phyloP scores from a whole-genome alignment of 2,113 vertebrate genomes.

The Aptenodytes forsteri region DNA sequence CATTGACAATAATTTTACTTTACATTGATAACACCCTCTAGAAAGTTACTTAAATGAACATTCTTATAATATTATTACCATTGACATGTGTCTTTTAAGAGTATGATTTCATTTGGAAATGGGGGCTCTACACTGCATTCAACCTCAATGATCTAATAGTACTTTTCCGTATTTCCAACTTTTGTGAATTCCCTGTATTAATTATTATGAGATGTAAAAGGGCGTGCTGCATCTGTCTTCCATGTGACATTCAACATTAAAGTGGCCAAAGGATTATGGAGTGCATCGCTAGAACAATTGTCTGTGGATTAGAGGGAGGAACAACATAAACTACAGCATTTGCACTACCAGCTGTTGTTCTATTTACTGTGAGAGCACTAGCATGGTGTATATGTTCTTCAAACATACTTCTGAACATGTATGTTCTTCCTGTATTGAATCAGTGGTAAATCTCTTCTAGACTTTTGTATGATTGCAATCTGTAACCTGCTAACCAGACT shows the following conservation, averaged over 20 bases:
- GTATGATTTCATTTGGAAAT: neutral
- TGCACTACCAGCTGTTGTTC: neutral
- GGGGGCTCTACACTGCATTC: neutral
- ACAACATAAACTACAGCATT: neutral
- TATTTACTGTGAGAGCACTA: neutral
- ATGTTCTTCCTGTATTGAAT: neutral
- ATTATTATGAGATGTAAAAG: neutral
- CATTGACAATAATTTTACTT: neutral
- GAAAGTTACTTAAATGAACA: constrained; percentile 20
- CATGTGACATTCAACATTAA: neutral
- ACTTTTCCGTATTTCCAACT: neutral
- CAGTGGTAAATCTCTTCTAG: neutral
- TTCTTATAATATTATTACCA: neutral
- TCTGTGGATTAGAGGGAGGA: neutral
- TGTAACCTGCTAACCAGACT: neutral
- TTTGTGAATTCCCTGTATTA: neutral
- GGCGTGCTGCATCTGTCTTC: neutral
- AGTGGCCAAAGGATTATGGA: neutral
- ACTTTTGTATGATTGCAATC: neutral
- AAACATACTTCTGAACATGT: neutral
- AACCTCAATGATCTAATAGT: neutral
- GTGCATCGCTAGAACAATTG: neutral
- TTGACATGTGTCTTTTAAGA: constrained; percentile 3
- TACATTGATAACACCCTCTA: neutral
- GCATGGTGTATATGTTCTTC: neutral